Evolutionary conservation across 2,888 invertebrate genomes (phyloP).

Genomic region (Drosophila anomelani): DNA sequence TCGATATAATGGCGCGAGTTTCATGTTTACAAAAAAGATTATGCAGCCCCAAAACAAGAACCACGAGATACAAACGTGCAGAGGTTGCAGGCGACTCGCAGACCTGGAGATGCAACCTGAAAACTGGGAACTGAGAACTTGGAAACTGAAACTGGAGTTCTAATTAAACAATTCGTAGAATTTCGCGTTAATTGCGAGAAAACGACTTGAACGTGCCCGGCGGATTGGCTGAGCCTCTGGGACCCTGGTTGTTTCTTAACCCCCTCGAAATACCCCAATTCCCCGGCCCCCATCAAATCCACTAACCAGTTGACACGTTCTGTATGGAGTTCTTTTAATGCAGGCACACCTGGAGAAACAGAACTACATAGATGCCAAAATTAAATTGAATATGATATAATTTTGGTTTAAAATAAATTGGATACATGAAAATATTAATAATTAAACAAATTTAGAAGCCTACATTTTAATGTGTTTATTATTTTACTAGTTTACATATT

Average conservation of each 20-base stretch:
- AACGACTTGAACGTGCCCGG: conserved; percentile 81
- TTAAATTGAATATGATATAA: no score
- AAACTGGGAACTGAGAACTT: conserved; percentile 30
- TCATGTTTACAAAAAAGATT: conserved; percentile 83
- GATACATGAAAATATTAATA: neutral
- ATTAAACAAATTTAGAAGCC: neutral
- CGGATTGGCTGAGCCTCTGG: conserved; percentile 32
- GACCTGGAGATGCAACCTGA: conserved; percentile 35
- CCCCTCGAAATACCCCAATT: neutral
- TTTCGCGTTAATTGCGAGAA: conserved; percentile 85
- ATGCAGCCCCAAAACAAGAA: conserved; percentile 61
- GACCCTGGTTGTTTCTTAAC: neutral
- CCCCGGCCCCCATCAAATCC: neutral
- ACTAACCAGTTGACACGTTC: conserved; percentile 51
- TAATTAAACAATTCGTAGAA: conserved; percentile 86
- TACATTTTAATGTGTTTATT: neutral
- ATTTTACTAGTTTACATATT: no score
- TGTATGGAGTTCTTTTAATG: conserved; percentile 5
- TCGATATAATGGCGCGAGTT: conserved; percentile 83
- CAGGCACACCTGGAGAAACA: conserved; percentile 18
- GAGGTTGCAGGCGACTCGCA: conserved; percentile 29
- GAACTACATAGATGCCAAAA: neutral
- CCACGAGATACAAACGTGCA: conserved; percentile 69
- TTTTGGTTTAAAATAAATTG: no score
- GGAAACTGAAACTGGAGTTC: conserved; percentile 68